These are phyloP conservation scores for Drosophila persimilis DNA, from an alignment of 1,140 invertebrate species.

Conservation along the genomic window DNA sequence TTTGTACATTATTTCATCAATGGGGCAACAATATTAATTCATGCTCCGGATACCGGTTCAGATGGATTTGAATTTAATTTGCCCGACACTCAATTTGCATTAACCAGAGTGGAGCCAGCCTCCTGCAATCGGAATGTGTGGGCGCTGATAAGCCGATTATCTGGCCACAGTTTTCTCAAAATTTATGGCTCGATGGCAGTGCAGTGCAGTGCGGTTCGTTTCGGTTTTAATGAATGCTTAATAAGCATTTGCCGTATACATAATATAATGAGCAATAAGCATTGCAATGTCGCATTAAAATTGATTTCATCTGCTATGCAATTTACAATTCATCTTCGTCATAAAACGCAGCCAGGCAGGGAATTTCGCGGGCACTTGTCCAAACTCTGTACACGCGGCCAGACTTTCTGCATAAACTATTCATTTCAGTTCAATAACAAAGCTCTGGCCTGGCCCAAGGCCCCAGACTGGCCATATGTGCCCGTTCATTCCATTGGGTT, in stretches of 20 bases:
- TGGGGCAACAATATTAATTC: too few species aligned
- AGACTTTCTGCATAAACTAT: constrained; percentile 50
- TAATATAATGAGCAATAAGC: constrained; percentile 38
- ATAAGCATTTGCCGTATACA: constrained; percentile 54
- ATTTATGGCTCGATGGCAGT: constrained; percentile 34
- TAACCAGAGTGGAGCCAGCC: not conserved
- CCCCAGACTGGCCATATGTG: constrained; percentile 55
- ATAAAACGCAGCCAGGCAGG: constrained; percentile 42
- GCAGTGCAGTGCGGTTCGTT: constrained; percentile 22
- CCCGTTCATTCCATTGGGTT: constrained; percentile 48
- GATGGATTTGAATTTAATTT: constrained; percentile 44
- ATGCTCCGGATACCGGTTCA: too few species aligned
- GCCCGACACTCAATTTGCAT: constrained; percentile 42
- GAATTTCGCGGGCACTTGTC: constrained; percentile 41
- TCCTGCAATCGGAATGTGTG: constrained; percentile 12
- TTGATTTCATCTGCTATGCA: constrained; percentile 56
- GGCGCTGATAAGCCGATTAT: constrained; percentile 63
- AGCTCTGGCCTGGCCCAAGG: constrained; percentile 14
- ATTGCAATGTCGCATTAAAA: constrained; percentile 40
- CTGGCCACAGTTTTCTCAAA: constrained; percentile 48
- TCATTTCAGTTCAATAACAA: constrained; percentile 60
- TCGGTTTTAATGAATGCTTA: constrained; percentile 52
- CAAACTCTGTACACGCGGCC: not conserved
- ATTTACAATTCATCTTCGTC: constrained; percentile 58
- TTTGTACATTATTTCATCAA: too few species aligned